Evolutionary conservation across 2,113 vertebrate genomes (phyloP).

Genomic region (Falco punctatus): DNA sequence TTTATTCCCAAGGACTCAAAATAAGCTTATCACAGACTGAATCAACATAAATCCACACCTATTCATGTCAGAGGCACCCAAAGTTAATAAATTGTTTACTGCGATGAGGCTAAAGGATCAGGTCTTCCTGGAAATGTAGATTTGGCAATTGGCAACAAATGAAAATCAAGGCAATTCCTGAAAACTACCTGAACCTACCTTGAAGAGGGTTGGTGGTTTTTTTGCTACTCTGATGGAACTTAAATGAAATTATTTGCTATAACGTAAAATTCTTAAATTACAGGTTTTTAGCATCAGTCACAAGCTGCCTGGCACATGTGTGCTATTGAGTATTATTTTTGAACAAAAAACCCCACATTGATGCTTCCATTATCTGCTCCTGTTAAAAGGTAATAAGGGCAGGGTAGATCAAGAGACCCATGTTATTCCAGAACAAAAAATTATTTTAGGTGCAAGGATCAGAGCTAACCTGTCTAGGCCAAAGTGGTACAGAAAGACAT

Average conservation of each 20-base stretch:
- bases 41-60: not conserved
- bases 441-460: not conserved
- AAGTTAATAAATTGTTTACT: not conserved
- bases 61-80: not conserved
- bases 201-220: not conserved
- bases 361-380: not conserved
- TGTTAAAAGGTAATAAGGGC: not conserved
- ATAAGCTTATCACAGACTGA: not conserved
- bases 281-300: not conserved
- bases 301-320: not conserved
- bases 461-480: not conserved
- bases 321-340: not conserved
- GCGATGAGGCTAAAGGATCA: not conserved
- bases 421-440: not conserved
- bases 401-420: not conserved
- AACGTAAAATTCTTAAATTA: not conserved
- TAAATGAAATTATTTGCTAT: not conserved
- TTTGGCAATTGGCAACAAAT: not conserved
- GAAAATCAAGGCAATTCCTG: not conserved
- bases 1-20: not conserved
- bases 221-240: not conserved
- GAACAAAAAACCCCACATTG: not conserved
- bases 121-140: not conserved
- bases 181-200: not conserved
- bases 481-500: not conserved